Evolutionary conservation across 2,888 invertebrate species (phyloP), one percentile per base, ranked within the genome.

Genomic region (Andrena trimmerana): DNA sequence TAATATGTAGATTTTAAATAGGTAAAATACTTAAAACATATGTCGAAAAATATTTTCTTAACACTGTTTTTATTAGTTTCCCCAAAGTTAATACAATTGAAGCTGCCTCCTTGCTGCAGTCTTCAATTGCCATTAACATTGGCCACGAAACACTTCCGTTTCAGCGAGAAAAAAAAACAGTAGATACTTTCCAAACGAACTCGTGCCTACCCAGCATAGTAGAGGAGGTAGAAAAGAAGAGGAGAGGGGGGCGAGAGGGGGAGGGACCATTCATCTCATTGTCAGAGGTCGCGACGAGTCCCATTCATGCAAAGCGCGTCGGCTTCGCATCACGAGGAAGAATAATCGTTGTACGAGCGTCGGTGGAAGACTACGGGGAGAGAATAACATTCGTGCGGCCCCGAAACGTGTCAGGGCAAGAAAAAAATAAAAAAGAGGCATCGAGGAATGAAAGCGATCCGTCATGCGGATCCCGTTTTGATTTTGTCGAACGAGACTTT

Each of bases 371-470:
- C 60, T 50, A 48, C 66, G 69, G 66, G 42, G 13, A 79, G 74
- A 50, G 72, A 72, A 76, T 75, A 81, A 80, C 78, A 74, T 79
- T 82, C 67, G 79, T 71, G 76, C 50, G 67, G 83, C 72, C 75
- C 68, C 85, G 68, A 88, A 81, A 87, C 83, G 81, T 83, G 69
- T 36, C 77, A 69, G 8, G 59, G 54, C 66, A 81, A 81, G 57
- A 69, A 8, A 42, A 72, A 62, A 31, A 20, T 20, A 33, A 20
- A 62, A 33, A 73, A 84, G 74, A 70, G 74, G 63, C 85, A 82
- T 83, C 83, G 78, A 83, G 79, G 85, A 86, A 78, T 66, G 80
- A 86, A 86, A 88, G 82, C 88, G 85, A 90, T 90, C 86, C 78
- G 85, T 90, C 89, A 88, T 84, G 83, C 83, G 79, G 82, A 81